Evolutionary conservation across 2,888 invertebrate species (phyloP).

Genomic region (Platycnemis pennipes): DNA sequence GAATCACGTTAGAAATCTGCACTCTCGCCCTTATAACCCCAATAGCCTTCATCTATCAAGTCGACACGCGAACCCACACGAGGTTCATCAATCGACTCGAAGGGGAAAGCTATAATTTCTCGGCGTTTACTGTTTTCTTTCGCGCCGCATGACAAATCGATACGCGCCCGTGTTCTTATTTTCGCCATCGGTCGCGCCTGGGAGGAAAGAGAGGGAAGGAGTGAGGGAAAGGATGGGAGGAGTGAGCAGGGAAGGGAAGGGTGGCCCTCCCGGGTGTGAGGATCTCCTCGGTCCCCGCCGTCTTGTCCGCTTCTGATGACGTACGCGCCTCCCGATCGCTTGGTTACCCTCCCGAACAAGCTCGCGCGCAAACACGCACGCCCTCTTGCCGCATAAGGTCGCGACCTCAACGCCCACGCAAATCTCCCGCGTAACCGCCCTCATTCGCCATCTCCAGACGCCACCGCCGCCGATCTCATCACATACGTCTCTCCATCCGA

Average conservation of each 20-base stretch:
- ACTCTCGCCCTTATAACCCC: slow-evolving; percentile 58
- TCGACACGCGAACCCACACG: not conserved
- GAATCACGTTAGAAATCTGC: slow-evolving; percentile 40
- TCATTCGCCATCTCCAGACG: not conserved
- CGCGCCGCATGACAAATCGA: slow-evolving; percentile 58
- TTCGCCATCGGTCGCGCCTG: not conserved
- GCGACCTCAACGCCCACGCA: slow-evolving; percentile 56
- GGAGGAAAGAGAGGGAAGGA: not conserved
- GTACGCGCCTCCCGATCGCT: slow-evolving; percentile 22
- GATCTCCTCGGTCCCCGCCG: not conserved
- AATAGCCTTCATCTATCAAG: slow-evolving; percentile 47
- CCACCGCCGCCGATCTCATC: not conserved
- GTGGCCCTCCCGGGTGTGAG: not conserved
- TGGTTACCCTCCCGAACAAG: not conserved
- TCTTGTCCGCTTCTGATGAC: slow-evolving; percentile 28
- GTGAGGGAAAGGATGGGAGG: not conserved
- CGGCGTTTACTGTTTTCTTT: slow-evolving; percentile 34
- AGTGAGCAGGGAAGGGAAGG: not conserved
- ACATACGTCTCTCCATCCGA: not conserved
- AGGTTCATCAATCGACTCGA: slow-evolving; percentile 5
- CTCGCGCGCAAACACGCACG: slow-evolving; percentile 22
- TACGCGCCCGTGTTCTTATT: not conserved
- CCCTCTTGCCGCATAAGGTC: slow-evolving; percentile 38
- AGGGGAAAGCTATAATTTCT: slow-evolving; percentile 59
- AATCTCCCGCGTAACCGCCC: slow-evolving; percentile 4